Evolutionary conservation across 2,888 invertebrate species (phyloP).

Genomic region (Eremobia ochroleuca): DNA sequence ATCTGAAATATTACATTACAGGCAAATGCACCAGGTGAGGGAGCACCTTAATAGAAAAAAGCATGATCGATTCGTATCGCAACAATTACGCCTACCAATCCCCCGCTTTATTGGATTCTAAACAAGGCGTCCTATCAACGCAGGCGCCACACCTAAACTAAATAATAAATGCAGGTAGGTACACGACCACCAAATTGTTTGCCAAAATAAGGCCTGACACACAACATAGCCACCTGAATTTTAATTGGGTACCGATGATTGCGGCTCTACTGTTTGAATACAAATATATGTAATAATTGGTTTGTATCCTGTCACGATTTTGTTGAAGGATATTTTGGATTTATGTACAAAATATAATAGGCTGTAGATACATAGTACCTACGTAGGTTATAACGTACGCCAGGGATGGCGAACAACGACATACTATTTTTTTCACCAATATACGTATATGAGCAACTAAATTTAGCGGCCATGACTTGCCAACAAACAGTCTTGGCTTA

Average conservation of each 20-base stretch:
- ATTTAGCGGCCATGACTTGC: no score
- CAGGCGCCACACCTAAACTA: constrained; percentile 30
- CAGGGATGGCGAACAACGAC: no score
- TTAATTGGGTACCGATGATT: constrained; percentile 58
- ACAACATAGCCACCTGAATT: constrained; percentile 44
- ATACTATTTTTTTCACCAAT: no score
- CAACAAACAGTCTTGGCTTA: no score
- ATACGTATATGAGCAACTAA: no score
- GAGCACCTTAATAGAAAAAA: background rate
- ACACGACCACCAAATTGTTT: constrained; percentile 46
- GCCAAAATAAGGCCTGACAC: constrained; percentile 55
- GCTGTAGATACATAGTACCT: background rate
- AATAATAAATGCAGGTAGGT: constrained; percentile 40
- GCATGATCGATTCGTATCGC: background rate
- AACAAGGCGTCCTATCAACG: constrained; percentile 20
- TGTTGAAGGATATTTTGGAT: constrained; percentile 20
- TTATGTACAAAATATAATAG: background rate
- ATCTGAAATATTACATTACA: no score
- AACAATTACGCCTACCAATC: background rate
- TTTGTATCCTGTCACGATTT: constrained; percentile 58
- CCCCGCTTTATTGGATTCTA: background rate
- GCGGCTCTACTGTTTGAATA: constrained; percentile 57
- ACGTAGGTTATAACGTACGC: background rate
- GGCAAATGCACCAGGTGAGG: no score
- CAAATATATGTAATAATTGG: constrained; percentile 65